Conservation (phyloP, 2,888 invertebrate species). For the Dioctria rufipes region DNA sequence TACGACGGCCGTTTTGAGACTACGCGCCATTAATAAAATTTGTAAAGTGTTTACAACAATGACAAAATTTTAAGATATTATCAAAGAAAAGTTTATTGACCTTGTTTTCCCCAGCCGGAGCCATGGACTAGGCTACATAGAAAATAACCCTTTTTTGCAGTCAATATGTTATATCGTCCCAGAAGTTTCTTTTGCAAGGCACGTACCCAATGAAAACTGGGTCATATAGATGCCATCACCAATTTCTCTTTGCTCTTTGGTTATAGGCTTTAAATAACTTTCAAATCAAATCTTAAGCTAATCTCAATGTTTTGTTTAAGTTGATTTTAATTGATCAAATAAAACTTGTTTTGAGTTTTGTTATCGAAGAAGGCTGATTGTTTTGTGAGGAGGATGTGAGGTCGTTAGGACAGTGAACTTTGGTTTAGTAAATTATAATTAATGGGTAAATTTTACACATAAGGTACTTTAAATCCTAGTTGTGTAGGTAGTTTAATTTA, state of each 20-base stretch:
- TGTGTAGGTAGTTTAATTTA: no score
- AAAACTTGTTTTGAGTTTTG: slow-evolving; percentile 10
- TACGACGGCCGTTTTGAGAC: slow-evolving; percentile 40
- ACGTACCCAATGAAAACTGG: slow-evolving; percentile 31
- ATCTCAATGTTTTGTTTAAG: slow-evolving; percentile 30
- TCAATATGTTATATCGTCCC: slow-evolving; percentile 35
- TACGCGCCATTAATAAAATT: slow-evolving; percentile 48
- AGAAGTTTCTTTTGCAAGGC: slow-evolving; percentile 38
- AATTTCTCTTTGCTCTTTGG: neutral
- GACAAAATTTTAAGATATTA: slow-evolving; percentile 54
- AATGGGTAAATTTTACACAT: no score
- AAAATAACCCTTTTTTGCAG: slow-evolving; percentile 45
- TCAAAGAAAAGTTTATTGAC: slow-evolving; percentile 50
- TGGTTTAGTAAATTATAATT: no score
- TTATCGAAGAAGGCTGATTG: neutral
- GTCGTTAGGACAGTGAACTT: no score
- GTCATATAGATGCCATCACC: slow-evolving; percentile 32
- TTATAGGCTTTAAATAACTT: slow-evolving; percentile 40
- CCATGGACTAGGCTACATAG: slow-evolving; percentile 34
- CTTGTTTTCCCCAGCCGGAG: neutral
- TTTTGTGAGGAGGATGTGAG: no score
- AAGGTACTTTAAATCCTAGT: no score
- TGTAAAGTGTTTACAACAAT: slow-evolving; percentile 53
- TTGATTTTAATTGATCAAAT: slow-evolving; percentile 37
- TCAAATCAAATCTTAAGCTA: slow-evolving; percentile 48